These are phyloP conservation scores for Leucoraja erinaceus DNA, from an alignment of 2,113 vertebrate species.

Conservation along the genomic window DNA sequence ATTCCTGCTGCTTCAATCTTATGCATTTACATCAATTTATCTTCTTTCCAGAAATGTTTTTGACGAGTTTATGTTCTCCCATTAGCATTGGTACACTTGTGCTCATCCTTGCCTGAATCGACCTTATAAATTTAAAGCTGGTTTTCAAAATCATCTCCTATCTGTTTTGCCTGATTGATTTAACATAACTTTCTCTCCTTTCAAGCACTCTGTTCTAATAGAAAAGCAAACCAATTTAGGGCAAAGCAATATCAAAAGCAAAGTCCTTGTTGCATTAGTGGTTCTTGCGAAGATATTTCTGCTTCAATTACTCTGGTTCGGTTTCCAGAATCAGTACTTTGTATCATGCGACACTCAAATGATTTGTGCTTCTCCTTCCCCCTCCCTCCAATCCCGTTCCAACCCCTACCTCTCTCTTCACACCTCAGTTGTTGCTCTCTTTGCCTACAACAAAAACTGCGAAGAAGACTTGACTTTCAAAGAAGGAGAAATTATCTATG, in stretches of 20 bases:
- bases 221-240: not conserved
- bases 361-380: not conserved
- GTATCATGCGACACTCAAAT: not conserved
- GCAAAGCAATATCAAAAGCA: not conserved
- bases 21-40: not conserved
- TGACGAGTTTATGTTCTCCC: not conserved
- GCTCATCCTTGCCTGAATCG: not conserved
- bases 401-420: not conserved
- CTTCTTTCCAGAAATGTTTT: not conserved
- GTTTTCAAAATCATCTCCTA: not conserved
- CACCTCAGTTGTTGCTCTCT: slow-evolving; percentile 24
- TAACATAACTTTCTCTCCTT: not conserved
- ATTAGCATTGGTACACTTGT: not conserved
- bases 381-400: not conserved
- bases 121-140: not conserved
- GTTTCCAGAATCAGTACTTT: not conserved
- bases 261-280: not conserved
- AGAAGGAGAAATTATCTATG: slow-evolving; percentile 35
- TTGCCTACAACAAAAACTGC: not conserved
- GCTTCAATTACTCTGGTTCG: not conserved
- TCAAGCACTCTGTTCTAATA: not conserved
- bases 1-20: not conserved
- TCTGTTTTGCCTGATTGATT: not conserved
- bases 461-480: slow-evolving; percentile 27
- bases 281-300: not conserved